phyloP scores from a whole-genome alignment of 2,888 invertebrate species.

The Callosobruchus maculatus region DNA sequence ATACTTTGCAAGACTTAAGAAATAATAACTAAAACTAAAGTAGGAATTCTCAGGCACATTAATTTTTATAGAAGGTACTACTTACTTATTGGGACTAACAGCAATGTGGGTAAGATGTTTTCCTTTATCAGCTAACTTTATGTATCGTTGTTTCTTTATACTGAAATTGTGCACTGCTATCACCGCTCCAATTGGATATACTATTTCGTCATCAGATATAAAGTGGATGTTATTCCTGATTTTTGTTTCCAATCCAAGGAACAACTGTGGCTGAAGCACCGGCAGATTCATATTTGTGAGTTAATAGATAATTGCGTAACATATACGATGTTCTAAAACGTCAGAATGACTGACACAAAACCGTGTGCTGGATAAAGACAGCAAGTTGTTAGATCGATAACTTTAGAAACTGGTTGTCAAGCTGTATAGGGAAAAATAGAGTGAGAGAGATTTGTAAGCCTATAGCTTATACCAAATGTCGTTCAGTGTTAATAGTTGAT shows the following conservation, averaged over 20 bases:
- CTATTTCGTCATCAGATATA: slow-evolving; percentile 68
- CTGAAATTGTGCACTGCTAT: slow-evolving; percentile 71
- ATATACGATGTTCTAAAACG: background rate
- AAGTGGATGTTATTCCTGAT: slow-evolving; percentile 70
- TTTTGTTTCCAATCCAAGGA: slow-evolving; percentile 63
- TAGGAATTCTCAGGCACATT: too few relatives aligned
- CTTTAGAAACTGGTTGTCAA: background rate
- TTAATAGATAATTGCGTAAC: background rate
- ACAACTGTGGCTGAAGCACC: slow-evolving; percentile 57
- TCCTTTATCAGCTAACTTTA: slow-evolving; percentile 65
- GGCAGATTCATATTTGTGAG: slow-evolving; percentile 38
- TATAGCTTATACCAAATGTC: too few relatives aligned
- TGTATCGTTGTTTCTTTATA: slow-evolving; percentile 69
- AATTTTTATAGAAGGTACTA: slow-evolving; percentile 5
- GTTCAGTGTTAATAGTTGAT: too few relatives aligned
- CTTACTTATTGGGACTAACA: slow-evolving; percentile 67
- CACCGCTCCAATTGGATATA: slow-evolving; percentile 77
- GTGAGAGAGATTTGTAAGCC: background rate
- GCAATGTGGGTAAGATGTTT: slow-evolving; percentile 61
- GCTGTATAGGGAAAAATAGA: too few relatives aligned
- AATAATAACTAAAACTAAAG: too few relatives aligned
- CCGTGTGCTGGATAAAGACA: background rate
- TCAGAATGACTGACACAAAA: background rate
- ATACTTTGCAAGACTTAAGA: too few relatives aligned
- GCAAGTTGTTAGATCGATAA: background rate